Conservation (phyloP, 2,113 vertebrate species). For the Arizona elegans region DNA sequence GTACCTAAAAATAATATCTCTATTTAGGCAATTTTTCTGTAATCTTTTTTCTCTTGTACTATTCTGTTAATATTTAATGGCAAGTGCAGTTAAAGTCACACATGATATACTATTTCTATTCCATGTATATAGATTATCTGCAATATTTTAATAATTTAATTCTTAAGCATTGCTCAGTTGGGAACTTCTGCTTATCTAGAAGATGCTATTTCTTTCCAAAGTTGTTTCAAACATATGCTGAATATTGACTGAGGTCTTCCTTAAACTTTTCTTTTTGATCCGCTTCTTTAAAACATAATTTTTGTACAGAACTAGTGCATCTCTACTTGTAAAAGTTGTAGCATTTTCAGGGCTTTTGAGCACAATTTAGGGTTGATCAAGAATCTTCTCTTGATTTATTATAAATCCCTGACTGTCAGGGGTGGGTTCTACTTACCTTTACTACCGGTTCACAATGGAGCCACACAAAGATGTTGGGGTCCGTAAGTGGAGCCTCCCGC, state of each 20-base stretch:
- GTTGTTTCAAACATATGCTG: background rate
- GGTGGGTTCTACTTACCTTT: no score
- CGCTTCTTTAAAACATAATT: background rate
- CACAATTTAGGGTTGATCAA: background rate
- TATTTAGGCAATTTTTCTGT: background rate
- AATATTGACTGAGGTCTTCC: background rate
- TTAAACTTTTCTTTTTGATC: background rate
- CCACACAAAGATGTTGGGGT: no score
- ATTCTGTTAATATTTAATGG: background rate
- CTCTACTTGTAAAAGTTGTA: background rate
- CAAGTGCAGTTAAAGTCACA: background rate
- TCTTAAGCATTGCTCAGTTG: background rate
- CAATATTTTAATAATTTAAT: background rate
- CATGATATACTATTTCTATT: background rate
- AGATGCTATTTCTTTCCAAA: background rate
- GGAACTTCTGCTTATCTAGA: background rate
- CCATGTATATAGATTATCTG: background rate
- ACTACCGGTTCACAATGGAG: no score
- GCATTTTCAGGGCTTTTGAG: background rate
- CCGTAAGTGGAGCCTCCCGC: no score
- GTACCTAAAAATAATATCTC: background rate
- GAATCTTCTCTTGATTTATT: background rate
- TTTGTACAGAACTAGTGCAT: background rate
- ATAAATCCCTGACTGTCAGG: background rate
- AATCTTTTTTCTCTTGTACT: background rate